Evolutionary conservation across 2,888 invertebrate species (phyloP).

Genomic region (Dione juno): DNA sequence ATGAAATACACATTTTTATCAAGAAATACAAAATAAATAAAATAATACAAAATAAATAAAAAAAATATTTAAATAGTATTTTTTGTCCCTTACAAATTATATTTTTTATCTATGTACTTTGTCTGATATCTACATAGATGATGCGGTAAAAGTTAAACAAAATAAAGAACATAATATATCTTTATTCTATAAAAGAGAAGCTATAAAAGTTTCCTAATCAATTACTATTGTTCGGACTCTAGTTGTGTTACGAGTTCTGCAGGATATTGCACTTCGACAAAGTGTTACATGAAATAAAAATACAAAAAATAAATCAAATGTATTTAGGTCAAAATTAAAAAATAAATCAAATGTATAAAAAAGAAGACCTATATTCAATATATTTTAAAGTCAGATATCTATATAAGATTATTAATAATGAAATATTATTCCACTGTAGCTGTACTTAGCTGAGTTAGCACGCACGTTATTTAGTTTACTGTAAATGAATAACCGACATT

Average conservation of each 20-base stretch:
- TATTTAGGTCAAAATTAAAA: no score
- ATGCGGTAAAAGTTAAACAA: background rate
- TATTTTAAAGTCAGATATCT: background rate
- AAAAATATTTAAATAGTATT: no score
- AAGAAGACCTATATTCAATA: background rate
- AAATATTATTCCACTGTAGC: background rate
- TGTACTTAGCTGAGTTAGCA: background rate
- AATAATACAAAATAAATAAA: no score
- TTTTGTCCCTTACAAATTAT: no score
- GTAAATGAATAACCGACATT: conserved; percentile 13
- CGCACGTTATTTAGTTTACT: background rate
- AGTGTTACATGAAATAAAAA: background rate
- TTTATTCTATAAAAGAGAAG: background rate
- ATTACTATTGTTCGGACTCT: background rate
- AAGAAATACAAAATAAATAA: no score
- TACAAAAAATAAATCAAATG: background rate
- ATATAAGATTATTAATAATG: conserved; percentile 7
- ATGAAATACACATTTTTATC: background rate
- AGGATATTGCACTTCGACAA: background rate
- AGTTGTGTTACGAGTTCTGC: background rate
- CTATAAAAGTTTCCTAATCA: conserved; percentile 3
- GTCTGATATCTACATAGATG: background rate
- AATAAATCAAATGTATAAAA: background rate
- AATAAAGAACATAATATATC: background rate
- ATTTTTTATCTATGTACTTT: no score